Evolutionary conservation across 2,113 vertebrate species (phyloP), one percentile per base, ranked within the genome.

Genomic region (Prinia subflava): DNA sequence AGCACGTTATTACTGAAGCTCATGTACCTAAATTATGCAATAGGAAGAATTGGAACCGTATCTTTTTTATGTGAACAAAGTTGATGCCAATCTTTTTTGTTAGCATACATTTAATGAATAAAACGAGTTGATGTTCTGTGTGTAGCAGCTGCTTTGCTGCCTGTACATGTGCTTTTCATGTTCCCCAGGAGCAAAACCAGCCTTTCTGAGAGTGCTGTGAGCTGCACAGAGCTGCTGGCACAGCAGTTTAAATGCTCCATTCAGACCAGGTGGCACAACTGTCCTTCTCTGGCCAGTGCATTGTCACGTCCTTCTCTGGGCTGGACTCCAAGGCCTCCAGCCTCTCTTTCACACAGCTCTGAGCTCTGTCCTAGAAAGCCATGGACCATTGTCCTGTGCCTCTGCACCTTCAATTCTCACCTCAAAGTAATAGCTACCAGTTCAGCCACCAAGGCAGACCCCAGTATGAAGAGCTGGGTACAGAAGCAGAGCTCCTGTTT

Each of bases 1-100:
- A 0, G 35, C 1, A 0, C 44, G 9, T 71, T 90, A 71, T 75
- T 83, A 52, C 83, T 90, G 71, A 81, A 92, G 83, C n/a, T 83
- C 64, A 15, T 78, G 79, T 78, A 90, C 88, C 76, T 83, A 90
- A 95, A 96, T 93, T 94, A 96, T 89, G 86, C 93, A 92, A 68
- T 56, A 90, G 37, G 49, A 83, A 93, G 68, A 87, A 96, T 35
- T 87, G 73, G 87, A 92, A 86, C 76, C 46, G 10, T 53, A 80
- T 56, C 73, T 81, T 90, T 86, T 62, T 84, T 62, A 87, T 10
- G 4, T 53, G 64, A 90, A 87, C 83, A 92, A 90, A 94, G 83
- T 74, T 81, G 76, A 89, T 79, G 85, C 85, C 85, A 96, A 60
- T 64, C 39, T 82, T 84, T 94, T 92, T 87, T 76, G 65, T 94